Evolutionary conservation across 2,797 vertebrate species (phyloP).

Genomic region (Megalops cyprinoides): DNA sequence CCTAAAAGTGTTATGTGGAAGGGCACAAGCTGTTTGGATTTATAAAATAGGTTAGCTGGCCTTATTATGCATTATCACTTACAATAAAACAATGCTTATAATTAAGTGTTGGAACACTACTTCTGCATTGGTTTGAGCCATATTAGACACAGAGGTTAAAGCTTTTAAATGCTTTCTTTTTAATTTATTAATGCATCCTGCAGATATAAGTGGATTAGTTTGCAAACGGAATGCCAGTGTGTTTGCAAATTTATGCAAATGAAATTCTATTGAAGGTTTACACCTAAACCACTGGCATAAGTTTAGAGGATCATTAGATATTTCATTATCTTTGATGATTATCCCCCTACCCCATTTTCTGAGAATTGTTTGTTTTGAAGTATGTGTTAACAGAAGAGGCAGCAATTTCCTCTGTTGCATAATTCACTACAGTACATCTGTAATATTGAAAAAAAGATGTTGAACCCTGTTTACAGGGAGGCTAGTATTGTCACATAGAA

Average conservation of each 20-base stretch:
- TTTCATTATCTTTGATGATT: conserved; percentile 12
- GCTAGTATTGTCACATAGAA: neutral
- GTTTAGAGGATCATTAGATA: conserved; percentile 16
- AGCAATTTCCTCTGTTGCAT: neutral
- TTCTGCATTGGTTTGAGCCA: conserved; percentile 53
- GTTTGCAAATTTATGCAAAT: conserved; percentile 23
- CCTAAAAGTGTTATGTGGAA: conserved; percentile 28
- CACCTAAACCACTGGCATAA: neutral
- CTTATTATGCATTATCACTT: conserved; percentile 62
- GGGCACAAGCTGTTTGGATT: conserved; percentile 32
- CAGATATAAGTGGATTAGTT: conserved; percentile 53
- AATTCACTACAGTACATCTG: neutral
- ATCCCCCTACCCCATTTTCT: neutral
- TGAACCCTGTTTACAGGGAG: neutral
- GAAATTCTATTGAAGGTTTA: conserved; percentile 20
- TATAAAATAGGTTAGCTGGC: conserved; percentile 48
- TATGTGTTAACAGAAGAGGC: neutral
- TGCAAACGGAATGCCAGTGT: conserved; percentile 2
- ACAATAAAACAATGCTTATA: conserved; percentile 52
- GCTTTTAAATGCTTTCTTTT: conserved; percentile 56
- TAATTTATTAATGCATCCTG: conserved; percentile 64
- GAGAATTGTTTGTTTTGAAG: neutral
- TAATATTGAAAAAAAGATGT: neutral
- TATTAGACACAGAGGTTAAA: conserved; percentile 66
- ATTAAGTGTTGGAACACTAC: conserved; percentile 53